These are phyloP conservation scores for Pristis pectinata DNA, from an alignment of 2,797 vertebrate species.

Conservation along the genomic window DNA sequence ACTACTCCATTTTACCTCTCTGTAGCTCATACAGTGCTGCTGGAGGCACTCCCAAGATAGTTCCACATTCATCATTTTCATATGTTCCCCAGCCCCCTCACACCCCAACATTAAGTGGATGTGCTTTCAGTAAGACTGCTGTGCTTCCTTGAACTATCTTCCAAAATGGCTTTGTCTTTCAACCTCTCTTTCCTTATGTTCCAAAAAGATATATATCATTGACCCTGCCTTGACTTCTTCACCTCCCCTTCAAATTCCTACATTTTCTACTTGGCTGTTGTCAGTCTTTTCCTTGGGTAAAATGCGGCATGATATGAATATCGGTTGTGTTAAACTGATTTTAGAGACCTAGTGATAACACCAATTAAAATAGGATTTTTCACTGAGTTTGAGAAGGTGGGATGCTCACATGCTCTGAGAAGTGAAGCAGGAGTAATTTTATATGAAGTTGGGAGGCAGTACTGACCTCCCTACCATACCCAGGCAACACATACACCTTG, in stretches of 20 bases:
- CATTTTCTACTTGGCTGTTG: background rate
- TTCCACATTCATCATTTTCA: background rate
- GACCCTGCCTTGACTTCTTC: background rate
- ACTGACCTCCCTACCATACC: background rate
- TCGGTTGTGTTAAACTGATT: background rate
- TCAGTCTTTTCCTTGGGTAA: background rate
- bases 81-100: background rate
- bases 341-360: background rate
- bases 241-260: background rate
- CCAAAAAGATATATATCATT: background rate
- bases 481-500: background rate
- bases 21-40: background rate
- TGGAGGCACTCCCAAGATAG: background rate
- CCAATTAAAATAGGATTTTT: background rate
- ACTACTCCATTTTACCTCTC: background rate
- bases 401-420: background rate
- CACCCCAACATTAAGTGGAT: background rate
- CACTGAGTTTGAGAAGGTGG: background rate
- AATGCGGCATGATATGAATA: background rate
- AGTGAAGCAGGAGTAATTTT: background rate
- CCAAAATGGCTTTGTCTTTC: background rate
- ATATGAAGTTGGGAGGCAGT: background rate
- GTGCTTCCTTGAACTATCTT: background rate
- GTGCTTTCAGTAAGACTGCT: background rate
- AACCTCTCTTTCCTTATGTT: background rate